Evolutionary conservation across 2,797 vertebrate genomes (phyloP), one percentile per base, ranked within the genome.

Genomic region (Danio tinwini): DNA sequence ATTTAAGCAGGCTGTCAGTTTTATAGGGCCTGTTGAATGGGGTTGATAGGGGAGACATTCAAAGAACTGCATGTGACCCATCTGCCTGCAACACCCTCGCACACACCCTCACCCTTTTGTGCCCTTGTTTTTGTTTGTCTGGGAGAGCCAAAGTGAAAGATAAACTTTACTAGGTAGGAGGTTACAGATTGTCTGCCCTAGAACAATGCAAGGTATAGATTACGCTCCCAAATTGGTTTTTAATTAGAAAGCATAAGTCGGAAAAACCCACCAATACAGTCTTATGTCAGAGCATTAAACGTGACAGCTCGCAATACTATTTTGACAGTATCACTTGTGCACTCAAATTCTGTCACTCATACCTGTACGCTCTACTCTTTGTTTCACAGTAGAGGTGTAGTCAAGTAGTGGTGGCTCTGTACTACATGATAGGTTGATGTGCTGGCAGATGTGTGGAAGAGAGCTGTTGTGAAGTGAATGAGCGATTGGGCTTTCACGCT

Each of bases 11-110:
- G 89, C 92, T 93, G 93, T 92, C 91, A 90, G 93, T 91, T 93
- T 94, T 94, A 93, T 93, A 87, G 90, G 88, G 86, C 70, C 84
- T 4, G 39, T 81, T 94, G 93, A 94, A 94, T 92, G 84, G 91
- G 90, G 85, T 91, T 90, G 93, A 94, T 94, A 93, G 91, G 92
- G 89, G 85, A 55, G 80, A 78, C 87, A 85, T 88, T 94, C 91
- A 94, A 93, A 90, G 90, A 92, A 90, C 93, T 94, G 92, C 93
- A 93, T 94, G 93, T 94, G 93, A 93, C 94, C 93, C 94, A 94
- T 93, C 92, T 94, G 93, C 93, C 92, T 91, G 90, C 88, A 90
- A 89, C 92, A 87, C 90, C 90, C 93, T 95, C 91, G 92, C 93
- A 89, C 83, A 86, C 85, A 89, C 92, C 90, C 88, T 88, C 90